phyloP scores from a whole-genome alignment of 1,140 invertebrate genomes.

The Drosophila tani region DNA sequence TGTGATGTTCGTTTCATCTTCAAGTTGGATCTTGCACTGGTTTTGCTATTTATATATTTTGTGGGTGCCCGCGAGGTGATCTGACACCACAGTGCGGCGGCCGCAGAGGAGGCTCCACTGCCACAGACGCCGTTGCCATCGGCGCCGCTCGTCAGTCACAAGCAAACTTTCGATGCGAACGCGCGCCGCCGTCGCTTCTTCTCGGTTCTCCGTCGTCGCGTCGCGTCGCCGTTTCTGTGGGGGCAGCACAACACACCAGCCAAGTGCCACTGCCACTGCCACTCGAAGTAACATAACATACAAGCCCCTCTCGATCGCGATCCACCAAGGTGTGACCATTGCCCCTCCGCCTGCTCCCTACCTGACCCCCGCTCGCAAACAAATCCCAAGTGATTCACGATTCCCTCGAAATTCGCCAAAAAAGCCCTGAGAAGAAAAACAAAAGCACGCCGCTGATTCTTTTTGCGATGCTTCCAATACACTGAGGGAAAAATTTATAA shows the following conservation, averaged over 20 bases:
- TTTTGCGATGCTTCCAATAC: constrained; percentile 1
- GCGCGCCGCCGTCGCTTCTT: constrained; percentile 33
- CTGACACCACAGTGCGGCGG: constrained; percentile 34
- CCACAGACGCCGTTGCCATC: constrained; percentile 31
- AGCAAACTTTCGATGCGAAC: constrained; percentile 72
- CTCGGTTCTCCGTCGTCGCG: constrained; percentile 27
- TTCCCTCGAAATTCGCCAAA: constrained; percentile 40
- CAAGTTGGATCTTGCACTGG: background rate
- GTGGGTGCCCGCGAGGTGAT: constrained; percentile 5
- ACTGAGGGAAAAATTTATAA: background rate
- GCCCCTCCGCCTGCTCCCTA: constrained; percentile 13
- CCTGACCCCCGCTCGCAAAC: constrained; percentile 24
- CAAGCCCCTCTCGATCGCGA: constrained; percentile 28
- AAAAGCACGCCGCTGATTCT: background rate
- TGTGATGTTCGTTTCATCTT: background rate
- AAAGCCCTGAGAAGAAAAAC: background rate
- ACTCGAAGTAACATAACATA: constrained; percentile 5
- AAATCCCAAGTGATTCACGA: constrained; percentile 32
- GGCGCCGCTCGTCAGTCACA: constrained; percentile 49
- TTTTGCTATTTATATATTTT: constrained; percentile 26
- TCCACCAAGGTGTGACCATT: constrained; percentile 46
- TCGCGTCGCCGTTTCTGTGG: constrained; percentile 23
- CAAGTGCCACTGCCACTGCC: constrained; percentile 10
- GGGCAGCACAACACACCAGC: constrained; percentile 1
- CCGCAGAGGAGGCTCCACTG: constrained; percentile 19